Evolutionary conservation across 2,888 invertebrate genomes (phyloP).

Genomic region (Oscheius onirici): DNA sequence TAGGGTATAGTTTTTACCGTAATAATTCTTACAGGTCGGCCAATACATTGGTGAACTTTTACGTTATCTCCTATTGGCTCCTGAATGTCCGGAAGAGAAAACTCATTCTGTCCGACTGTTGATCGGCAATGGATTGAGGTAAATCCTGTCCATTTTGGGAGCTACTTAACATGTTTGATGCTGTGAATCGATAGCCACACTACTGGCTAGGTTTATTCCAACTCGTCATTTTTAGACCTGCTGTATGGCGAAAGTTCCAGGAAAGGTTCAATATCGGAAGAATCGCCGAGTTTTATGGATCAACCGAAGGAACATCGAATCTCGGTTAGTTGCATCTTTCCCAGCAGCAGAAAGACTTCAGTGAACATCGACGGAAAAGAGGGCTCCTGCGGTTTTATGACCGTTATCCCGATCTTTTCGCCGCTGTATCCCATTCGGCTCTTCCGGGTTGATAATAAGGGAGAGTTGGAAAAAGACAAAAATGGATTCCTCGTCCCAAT

Average conservation of each 20-base stretch:
- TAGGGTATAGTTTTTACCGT: conserved; percentile 72
- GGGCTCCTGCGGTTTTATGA: conserved; percentile 93
- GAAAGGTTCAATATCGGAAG: conserved; percentile 83
- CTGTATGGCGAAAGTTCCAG: conserved; percentile 90
- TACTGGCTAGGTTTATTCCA: too few species aligned
- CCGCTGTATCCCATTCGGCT: conserved; percentile 34
- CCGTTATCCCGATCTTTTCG: conserved; percentile 78
- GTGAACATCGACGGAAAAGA: conserved; percentile 90
- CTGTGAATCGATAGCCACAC: too few species aligned
- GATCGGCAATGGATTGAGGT: conserved; percentile 86
- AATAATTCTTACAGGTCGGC: conserved; percentile 18
- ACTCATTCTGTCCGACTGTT: conserved; percentile 78
- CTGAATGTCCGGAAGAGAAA: conserved; percentile 71
- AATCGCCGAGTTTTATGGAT: conserved; percentile 93
- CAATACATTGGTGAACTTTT: conserved; percentile 76
- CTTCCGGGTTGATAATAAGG: conserved; percentile 82
- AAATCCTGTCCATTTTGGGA: not conserved
- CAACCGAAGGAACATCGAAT: conserved; percentile 96
- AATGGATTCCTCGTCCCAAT: conserved; percentile 87
- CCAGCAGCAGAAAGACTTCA: conserved; percentile 70
- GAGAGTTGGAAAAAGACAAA: conserved; percentile 84
- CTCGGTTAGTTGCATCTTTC: conserved; percentile 76
- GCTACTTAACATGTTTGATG: too few species aligned
- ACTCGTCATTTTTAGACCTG: conserved; percentile 79
- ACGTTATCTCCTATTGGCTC: conserved; percentile 75